Evolutionary conservation across 2,797 vertebrate genomes (phyloP).

Genomic region (Fratercula arctica): DNA sequence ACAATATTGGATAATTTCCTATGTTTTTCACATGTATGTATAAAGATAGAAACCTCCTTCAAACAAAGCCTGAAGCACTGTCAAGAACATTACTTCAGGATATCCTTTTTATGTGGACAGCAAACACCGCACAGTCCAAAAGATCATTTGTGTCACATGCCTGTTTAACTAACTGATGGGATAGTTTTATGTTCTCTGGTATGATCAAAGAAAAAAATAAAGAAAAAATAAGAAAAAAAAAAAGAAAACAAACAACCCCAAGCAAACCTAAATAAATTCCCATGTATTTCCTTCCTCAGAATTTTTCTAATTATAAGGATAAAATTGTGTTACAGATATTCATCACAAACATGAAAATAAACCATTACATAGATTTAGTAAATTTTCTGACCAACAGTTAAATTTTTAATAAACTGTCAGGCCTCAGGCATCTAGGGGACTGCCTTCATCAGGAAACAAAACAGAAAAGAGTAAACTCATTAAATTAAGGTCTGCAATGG

Average conservation of each 20-base stretch:
- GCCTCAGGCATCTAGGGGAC: neutral
- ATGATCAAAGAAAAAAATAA: neutral
- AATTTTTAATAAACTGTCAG: slow-evolving; percentile 33
- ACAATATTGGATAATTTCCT: neutral
- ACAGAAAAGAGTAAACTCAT: neutral
- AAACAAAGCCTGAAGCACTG: slow-evolving; percentile 17
- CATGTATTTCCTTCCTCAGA: neutral
- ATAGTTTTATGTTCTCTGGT: neutral
- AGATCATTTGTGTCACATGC: neutral
- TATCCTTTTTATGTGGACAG: neutral
- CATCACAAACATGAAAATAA: slow-evolving; percentile 31
- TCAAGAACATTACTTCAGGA: slow-evolving; percentile 19
- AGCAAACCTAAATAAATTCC: neutral
- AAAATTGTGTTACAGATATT: slow-evolving; percentile 9
- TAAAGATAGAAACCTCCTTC: slow-evolving; percentile 21
- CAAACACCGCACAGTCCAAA: neutral
- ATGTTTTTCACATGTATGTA: neutral
- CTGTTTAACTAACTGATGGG: neutral
- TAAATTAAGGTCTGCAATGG: neutral
- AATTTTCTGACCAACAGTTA: slow-evolving; percentile 1
- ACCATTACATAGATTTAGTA: neutral
- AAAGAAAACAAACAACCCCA: accelerated
- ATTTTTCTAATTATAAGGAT: neutral
- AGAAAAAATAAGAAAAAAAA: neutral
- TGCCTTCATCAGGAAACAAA: slow-evolving; percentile 8